Conservation (phyloP, 2,113 vertebrate species). For the Vimba vimba region DNA sequence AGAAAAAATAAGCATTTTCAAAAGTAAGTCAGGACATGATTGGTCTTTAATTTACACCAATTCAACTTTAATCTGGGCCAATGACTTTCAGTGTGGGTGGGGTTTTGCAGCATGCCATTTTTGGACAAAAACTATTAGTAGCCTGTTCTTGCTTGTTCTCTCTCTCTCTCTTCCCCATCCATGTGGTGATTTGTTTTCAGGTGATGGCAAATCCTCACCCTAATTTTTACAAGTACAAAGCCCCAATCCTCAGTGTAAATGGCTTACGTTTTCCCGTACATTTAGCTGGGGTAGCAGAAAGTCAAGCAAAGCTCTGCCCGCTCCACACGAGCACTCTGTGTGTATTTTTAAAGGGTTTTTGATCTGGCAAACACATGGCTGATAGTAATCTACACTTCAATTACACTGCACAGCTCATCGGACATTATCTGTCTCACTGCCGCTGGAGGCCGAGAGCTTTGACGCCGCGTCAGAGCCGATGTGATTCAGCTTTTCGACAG, state of each 20-base stretch:
- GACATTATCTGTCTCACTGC: slow-evolving; percentile 71
- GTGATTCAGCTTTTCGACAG: slow-evolving; percentile 71
- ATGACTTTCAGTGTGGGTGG: neutral
- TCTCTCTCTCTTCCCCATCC: neutral
- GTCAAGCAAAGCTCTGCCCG: slow-evolving; percentile 34
- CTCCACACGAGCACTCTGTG: slow-evolving; percentile 58
- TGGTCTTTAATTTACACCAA: neutral
- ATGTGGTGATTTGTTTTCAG: slow-evolving; percentile 13
- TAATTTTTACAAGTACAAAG: neutral
- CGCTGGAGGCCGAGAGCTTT: slow-evolving; percentile 71
- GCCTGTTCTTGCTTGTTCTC: neutral
- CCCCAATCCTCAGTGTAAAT: slow-evolving; percentile 18
- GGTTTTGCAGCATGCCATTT: neutral
- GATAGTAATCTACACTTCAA: slow-evolving; percentile 79
- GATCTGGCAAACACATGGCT: slow-evolving; percentile 73
- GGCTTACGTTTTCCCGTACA: neutral
- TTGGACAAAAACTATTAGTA: too few species aligned
- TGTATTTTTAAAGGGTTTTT: slow-evolving; percentile 71
- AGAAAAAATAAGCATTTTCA: neutral
- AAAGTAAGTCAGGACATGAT: neutral
- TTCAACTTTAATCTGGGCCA: neutral
- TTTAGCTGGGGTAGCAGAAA: slow-evolving; percentile 60
- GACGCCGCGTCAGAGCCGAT: slow-evolving; percentile 70
- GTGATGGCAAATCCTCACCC: slow-evolving; percentile 8
- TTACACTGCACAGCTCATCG: slow-evolving; percentile 76